A percentile compares a stretch with the other conserved stretches of the same genome.
phyloP scores from a whole-genome alignment of 2,888 invertebrate genomes.

The Drosophila paramelanica region DNA sequence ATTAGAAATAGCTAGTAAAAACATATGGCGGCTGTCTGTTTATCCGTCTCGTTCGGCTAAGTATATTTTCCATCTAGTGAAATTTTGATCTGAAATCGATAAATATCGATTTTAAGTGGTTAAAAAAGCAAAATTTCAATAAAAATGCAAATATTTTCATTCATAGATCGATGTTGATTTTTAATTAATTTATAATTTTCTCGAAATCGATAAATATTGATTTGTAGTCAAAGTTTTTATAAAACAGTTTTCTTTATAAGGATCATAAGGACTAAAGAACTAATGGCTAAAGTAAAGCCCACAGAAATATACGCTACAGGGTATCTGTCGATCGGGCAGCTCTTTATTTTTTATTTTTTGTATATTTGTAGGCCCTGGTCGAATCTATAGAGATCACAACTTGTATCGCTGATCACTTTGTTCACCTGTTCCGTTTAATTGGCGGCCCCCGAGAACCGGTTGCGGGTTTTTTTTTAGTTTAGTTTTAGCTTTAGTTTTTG shows the following conservation, averaged over 20 bases:
- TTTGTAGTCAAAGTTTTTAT: background rate
- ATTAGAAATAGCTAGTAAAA: too few species aligned
- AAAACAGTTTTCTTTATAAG: too few species aligned
- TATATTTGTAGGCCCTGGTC: background rate
- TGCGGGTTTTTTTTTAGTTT: slow-evolving; percentile 14
- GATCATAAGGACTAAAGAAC: too few species aligned
- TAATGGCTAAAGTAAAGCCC: too few species aligned
- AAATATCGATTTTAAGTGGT: background rate
- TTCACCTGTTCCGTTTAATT: slow-evolving; percentile 78
- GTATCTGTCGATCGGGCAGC: background rate
- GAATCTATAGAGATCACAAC: slow-evolving; percentile 18
- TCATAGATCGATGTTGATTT: background rate
- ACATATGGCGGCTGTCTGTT: too few species aligned
- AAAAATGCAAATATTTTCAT: background rate
- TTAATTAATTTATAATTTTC: background rate
- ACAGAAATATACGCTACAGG: background rate
- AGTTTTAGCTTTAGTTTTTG: slow-evolving; percentile 34
- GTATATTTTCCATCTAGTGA: background rate
- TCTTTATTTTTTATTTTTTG: background rate
- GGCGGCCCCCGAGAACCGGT: slow-evolving; percentile 40
- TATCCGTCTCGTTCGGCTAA: too few species aligned
- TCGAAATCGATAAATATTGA: background rate
- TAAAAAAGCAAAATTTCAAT: background rate
- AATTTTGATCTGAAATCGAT: background rate
- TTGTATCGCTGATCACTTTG: slow-evolving; percentile 46